A percentile compares a stretch with the other conserved stretches of the same genome.
Evolutionary conservation across 2,888 invertebrate genomes (phyloP).

Genomic region (Zygaena filipendulae): DNA sequence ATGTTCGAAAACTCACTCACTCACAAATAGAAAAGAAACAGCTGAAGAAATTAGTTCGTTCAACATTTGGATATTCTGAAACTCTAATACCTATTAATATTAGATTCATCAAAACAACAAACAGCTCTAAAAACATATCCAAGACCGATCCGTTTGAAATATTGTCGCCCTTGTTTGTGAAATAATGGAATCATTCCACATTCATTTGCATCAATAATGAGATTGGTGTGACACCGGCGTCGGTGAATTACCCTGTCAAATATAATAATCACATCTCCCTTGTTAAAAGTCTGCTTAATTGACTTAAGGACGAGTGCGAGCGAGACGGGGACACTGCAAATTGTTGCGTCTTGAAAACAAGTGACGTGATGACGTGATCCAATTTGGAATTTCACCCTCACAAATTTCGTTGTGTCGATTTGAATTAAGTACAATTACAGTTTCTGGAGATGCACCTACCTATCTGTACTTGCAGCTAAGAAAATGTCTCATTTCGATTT

Average conservation of each 20-base stretch:
- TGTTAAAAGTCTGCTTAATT: slow-evolving; percentile 27
- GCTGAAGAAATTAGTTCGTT: too few relatives aligned
- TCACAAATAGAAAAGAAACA: too few relatives aligned
- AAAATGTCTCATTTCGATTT: too few relatives aligned
- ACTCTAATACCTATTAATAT: too few relatives aligned
- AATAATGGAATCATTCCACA: slow-evolving; percentile 67
- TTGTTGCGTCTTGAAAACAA: slow-evolving; percentile 22
- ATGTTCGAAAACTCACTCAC: too few relatives aligned
- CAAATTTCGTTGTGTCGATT: slow-evolving; percentile 49
- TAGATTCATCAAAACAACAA: too few relatives aligned
- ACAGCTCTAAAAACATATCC: slow-evolving; percentile 27
- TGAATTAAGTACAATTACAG: too few relatives aligned
- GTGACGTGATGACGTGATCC: slow-evolving; percentile 39
- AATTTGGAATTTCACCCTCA: slow-evolving; percentile 53
- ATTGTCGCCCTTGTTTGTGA: slow-evolving; percentile 49
- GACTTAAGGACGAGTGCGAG: slow-evolving; percentile 20
- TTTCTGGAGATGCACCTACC: too few relatives aligned
- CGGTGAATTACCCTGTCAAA: slow-evolving; percentile 57
- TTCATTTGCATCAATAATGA: slow-evolving; percentile 65
- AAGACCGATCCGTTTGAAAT: too few relatives aligned
- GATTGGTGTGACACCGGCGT: slow-evolving; percentile 48
- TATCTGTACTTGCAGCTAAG: too few relatives aligned
- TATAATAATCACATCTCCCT: slow-evolving; percentile 41
- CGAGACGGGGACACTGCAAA: slow-evolving; percentile 25
- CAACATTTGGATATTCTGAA: too few relatives aligned